Evolutionary conservation across 2,888 invertebrate genomes (phyloP).

Genomic region (Agriotes lineatus): DNA sequence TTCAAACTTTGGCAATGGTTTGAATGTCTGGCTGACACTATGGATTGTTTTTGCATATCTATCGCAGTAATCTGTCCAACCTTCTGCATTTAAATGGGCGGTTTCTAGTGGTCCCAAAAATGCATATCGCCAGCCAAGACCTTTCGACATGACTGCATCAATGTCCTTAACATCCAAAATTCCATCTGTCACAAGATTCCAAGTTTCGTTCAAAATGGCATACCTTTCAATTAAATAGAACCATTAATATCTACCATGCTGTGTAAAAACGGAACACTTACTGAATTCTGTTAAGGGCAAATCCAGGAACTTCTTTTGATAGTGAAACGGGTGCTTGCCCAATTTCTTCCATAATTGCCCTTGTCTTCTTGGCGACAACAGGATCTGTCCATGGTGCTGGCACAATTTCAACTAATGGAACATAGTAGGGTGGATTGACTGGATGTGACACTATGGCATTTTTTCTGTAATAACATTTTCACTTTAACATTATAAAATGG

Average conservation of each 20-base stretch:
- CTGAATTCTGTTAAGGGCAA: slow-evolving; percentile 94
- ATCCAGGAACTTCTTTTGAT: slow-evolving; percentile 89
- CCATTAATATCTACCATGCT: neutral
- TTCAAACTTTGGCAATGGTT: slow-evolving; percentile 80
- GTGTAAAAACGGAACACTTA: slow-evolving; percentile 65
- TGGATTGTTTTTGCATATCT: slow-evolving; percentile 73
- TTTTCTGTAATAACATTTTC: slow-evolving; percentile 54
- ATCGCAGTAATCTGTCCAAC: slow-evolving; percentile 76
- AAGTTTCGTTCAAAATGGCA: slow-evolving; percentile 92
- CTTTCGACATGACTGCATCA: slow-evolving; percentile 94
- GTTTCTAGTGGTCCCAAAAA: slow-evolving; percentile 96
- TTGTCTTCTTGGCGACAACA: slow-evolving; percentile 79
- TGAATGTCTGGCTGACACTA: slow-evolving; percentile 79
- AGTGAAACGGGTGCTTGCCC: slow-evolving; percentile 93
- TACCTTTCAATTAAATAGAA: slow-evolving; percentile 68
- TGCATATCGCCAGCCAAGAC: slow-evolving; percentile 95
- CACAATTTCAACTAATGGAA: slow-evolving; percentile 93
- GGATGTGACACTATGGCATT: slow-evolving; percentile 91
- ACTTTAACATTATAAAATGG: no score
- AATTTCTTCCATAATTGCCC: slow-evolving; percentile 85
- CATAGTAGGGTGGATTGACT: slow-evolving; percentile 97
- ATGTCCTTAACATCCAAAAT: slow-evolving; percentile 89
- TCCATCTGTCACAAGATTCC: slow-evolving; percentile 87
- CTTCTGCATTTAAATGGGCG: slow-evolving; percentile 94
- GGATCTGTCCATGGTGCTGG: slow-evolving; percentile 94